Evolutionary conservation across 2,113 vertebrate genomes (phyloP), one percentile per base, ranked within the genome.

Genomic region (Prinia subflava): DNA sequence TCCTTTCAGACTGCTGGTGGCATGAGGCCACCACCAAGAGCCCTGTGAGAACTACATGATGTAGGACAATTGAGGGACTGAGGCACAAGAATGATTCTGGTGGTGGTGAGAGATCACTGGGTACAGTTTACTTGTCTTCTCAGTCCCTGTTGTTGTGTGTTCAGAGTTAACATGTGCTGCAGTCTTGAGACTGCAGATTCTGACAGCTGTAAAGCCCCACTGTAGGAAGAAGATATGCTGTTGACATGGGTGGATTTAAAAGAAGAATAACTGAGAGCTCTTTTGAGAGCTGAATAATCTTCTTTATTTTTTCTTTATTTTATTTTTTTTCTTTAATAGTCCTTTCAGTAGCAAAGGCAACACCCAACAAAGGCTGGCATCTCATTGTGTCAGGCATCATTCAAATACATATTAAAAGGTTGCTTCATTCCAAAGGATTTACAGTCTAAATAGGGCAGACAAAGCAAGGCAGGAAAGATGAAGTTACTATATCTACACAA

Each of bases 191-290:
- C 47, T 71, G 33, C 71, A 92, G 83, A 90, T 67, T 64, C 73
- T 90, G 83, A 82, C 86, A 89, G 49, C 83, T 94, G 60, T 82
- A 64, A 87, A 90, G 37, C 37, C 28, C 37, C 41, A 33, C 85
- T 74, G 25, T 70, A 80, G 15, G 47, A 88, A 46, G 75, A 86
- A 87, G 69, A 89, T 87, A 64, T 42, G 64, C 27, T 94, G 88
- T 83, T 93, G 95, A 96, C 88, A 90, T 71, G 86, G 76, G 64
- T 86, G 73, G 64, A 94, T 95, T 93, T 94, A 83, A 86, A 90
- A 83, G 71, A 86, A 94, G 86, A 94, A 96, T 83, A 94, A 93
- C 65, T 60, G 73, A 92, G 73, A 87, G 68, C 44, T 81, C 56
- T 83, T 95, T 92, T 4, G 7, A 91, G 62, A 93, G n/a, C 15